A percentile compares a stretch with the other conserved stretches of the same genome.
Conservation (phyloP, 2,113 vertebrate genomes). For the Sinocyclocheilus anshuiensis region DNA sequence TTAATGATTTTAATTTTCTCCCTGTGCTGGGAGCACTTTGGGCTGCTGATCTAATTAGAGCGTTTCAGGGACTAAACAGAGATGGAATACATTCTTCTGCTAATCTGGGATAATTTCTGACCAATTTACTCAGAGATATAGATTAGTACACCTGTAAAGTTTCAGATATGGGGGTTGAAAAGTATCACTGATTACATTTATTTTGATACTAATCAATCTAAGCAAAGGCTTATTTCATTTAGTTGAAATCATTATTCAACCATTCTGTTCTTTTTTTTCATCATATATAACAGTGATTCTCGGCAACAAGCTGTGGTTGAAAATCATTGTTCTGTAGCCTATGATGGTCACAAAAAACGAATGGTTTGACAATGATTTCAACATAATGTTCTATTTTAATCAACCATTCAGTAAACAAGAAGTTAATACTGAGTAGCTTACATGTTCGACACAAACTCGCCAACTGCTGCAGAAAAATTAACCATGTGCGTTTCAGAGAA, state of each 20-base stretch:
- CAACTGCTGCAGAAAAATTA: not conserved
- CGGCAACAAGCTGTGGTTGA: not conserved
- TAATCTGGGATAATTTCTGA: conserved; percentile 30
- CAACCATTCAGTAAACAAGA: not conserved
- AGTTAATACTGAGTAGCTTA: not conserved
- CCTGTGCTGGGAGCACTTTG: conserved; percentile 52
- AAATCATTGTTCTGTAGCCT: not conserved
- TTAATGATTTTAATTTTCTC: conserved; percentile 58
- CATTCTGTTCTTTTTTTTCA: not conserved
- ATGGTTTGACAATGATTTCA: no score
- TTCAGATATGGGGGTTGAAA: not conserved
- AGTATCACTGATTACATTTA: not conserved
- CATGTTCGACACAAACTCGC: not conserved
- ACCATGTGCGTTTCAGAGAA: not conserved
- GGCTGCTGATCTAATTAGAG: conserved; percentile 63
- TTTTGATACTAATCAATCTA: conserved; percentile 1
- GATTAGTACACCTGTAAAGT: not conserved
- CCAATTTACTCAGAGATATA: not conserved
- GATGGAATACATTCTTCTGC: conserved; percentile 18
- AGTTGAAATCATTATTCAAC: not conserved
- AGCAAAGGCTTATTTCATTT: not conserved
- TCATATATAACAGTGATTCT: not conserved
- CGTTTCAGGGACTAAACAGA: conserved; percentile 26
- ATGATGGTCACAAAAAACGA: no score
- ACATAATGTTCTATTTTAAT: no score